Evolutionary conservation across 2,113 vertebrate species (phyloP), one percentile per base, ranked within the genome.

Genomic region (Callionymus lyra): DNA sequence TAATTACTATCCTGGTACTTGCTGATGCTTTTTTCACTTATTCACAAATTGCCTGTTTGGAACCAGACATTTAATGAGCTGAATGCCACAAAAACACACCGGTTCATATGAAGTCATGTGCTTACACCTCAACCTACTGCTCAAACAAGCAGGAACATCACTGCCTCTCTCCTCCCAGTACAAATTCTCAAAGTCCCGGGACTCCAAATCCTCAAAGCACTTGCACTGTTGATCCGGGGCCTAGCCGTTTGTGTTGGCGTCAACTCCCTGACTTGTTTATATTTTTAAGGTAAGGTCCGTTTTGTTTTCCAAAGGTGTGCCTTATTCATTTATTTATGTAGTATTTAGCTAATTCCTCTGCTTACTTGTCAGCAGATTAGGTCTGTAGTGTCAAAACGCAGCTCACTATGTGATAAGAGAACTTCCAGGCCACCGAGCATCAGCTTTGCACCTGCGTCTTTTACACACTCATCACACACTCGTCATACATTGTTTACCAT

Each of bases 111-210:
- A 27, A 27, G 21, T 27, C 21, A 27, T 27, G 21, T 5, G 21
- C 4, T 27, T 8, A 8, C 8, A 4, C 21, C 21, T 27, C 21
- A 27, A 27, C 4, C 8, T 8, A 8, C 8, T 8, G 4, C 21
- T 27, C 21, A 27, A 27, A 27, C 8, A 8, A 27, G 21, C 21
- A 27, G 21, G 4, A 27, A 27, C 21, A 27, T 27, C 21, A 27
- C 4, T 27, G 21, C 55, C 41, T 27, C 56, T 37, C 51, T 34
- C 50, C 59, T 56, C 52, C 32, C 33, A 52, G 34, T 41, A 15
- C 65, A 76, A 66, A 78, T 66, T 72, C 63, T 53, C 65, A 76
- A 66, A 78, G 68, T 72, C 63, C 54, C 47, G 56, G 50, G 37
- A 60, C 42, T 54, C 51, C 27, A 56, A 70, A 60, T 53, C 60